Evolutionary conservation across 2,113 vertebrate species (phyloP).

Genomic region (Lethenteron reissneri): DNA sequence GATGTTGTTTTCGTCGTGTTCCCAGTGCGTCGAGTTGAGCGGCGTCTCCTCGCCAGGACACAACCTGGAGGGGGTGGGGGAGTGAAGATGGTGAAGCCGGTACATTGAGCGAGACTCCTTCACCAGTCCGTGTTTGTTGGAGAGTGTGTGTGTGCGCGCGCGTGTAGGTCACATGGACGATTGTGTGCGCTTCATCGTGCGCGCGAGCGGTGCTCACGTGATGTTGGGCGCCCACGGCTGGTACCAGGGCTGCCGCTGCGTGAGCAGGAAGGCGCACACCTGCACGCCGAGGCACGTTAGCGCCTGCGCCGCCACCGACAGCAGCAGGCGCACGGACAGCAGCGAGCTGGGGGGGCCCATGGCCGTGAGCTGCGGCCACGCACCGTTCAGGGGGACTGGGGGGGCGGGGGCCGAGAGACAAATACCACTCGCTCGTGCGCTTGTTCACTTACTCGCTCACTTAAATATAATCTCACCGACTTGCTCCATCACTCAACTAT

Average conservation of each 20-base stretch:
- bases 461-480: too few relatives aligned
- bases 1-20: slow-evolving; percentile 44
- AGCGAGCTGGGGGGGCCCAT: slow-evolving; percentile 67
- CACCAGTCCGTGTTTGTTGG: not conserved
- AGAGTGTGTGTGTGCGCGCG: not conserved
- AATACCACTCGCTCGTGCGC: not conserved
- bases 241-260: slow-evolving; percentile 56
- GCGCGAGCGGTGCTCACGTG: too few relatives aligned
- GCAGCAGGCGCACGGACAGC: slow-evolving; percentile 63
- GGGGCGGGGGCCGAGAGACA: not conserved
- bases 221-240: slow-evolving; percentile 26
- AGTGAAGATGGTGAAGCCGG: too few relatives aligned
- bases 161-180: not conserved
- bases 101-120: too few relatives aligned
- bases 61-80: too few relatives aligned
- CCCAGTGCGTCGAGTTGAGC: not conserved
- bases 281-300: slow-evolving; percentile 74
- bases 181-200: too few relatives aligned
- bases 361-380: slow-evolving; percentile 72
- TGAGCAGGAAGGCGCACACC: slow-evolving; percentile 49
- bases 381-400: slow-evolving; percentile 84
- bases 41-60: too few relatives aligned
- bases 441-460: too few relatives aligned
- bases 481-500: too few relatives aligned
- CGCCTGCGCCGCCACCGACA: slow-evolving; percentile 79